These are phyloP conservation scores for Urophycis tenuis DNA, from an alignment of 2,797 vertebrate genomes.

Conservation along the genomic window DNA sequence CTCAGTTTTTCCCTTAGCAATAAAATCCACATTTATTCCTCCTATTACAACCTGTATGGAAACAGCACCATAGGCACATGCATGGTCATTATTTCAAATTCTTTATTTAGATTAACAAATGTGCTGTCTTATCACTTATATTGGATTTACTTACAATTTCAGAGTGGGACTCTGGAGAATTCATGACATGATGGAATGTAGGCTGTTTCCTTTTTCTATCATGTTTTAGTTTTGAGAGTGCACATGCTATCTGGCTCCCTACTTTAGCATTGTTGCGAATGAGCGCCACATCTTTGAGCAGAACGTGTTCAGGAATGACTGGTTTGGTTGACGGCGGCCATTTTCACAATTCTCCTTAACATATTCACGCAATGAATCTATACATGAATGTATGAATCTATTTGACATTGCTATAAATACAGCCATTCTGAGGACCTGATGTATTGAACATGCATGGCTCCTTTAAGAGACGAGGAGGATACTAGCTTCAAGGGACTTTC, in stretches of 20 bases:
- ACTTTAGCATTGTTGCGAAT: conserved; percentile 85
- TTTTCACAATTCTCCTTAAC: conserved; percentile 4
- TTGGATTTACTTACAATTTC: conserved; percentile 59
- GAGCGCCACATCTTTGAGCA: conserved; percentile 77
- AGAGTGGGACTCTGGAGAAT: conserved; percentile 27
- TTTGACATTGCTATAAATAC: background rate
- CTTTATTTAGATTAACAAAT: background rate
- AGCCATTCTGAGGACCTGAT: background rate
- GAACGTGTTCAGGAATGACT: conserved; percentile 49
- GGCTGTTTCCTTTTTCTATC: conserved; percentile 18
- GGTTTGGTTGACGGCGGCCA: conserved; percentile 11
- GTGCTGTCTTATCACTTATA: background rate
- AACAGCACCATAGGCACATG: conserved; percentile 15
- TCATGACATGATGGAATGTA: conserved; percentile 19
- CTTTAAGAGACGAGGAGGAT: conserved; percentile 66
- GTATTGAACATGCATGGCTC: background rate
- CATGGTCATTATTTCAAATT: conserved; percentile 6
- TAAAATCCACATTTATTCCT: conserved; percentile 84
- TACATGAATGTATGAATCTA: too few species aligned
- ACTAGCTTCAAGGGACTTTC: conserved; percentile 82
- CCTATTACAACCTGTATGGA: conserved; percentile 81
- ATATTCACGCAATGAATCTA: background rate
- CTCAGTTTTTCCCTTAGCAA: conserved; percentile 77
- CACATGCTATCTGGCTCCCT: conserved; percentile 81
- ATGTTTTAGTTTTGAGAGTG: conserved; percentile 61